These are phyloP conservation scores for Apis florea DNA, from an alignment of 1,140 invertebrate genomes.

Conservation along the genomic window DNA sequence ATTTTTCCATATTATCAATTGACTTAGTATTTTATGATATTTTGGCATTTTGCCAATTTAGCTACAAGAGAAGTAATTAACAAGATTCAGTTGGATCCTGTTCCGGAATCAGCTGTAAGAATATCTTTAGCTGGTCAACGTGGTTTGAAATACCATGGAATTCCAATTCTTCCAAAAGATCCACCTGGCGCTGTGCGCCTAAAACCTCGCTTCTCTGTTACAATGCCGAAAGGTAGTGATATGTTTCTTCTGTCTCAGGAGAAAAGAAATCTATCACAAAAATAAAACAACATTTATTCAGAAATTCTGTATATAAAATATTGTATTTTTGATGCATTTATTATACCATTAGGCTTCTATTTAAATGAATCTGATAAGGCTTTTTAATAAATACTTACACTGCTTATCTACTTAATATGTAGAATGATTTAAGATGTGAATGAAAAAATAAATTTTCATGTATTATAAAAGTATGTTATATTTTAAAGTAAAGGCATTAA, in stretches of 20 bases:
- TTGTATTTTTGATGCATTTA: slow-evolving; percentile 36
- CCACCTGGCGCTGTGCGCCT: slow-evolving; percentile 72
- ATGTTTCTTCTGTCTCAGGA: slow-evolving; percentile 53
- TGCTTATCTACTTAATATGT: slow-evolving; percentile 10
- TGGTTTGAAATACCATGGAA: slow-evolving; percentile 72
- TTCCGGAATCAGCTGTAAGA: slow-evolving; percentile 69
- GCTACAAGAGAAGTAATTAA: slow-evolving; percentile 62
- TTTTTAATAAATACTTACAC: slow-evolving; percentile 25
- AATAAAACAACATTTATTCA: slow-evolving; percentile 41
- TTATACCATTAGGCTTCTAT: slow-evolving; percentile 2
- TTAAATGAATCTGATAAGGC: neutral
- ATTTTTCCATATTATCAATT: slow-evolving; percentile 32
- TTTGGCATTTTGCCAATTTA: slow-evolving; percentile 71
- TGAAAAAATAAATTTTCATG: slow-evolving; percentile 2
- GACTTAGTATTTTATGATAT: slow-evolving; percentile 58
- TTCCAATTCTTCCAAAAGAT: slow-evolving; percentile 75
- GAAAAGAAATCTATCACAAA: slow-evolving; percentile 48
- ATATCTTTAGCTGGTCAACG: slow-evolving; percentile 68
- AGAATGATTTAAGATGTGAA: neutral
- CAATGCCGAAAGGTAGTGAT: slow-evolving; percentile 70
- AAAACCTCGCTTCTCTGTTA: slow-evolving; percentile 73
- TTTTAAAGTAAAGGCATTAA: neutral
- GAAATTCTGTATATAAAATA: slow-evolving; percentile 54
- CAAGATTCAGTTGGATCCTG: slow-evolving; percentile 71
- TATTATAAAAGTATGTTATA: slow-evolving; percentile 1